These are phyloP conservation scores for Scartelaos histophorus DNA, from an alignment of 2,113 vertebrate genomes.

Conservation along the genomic window DNA sequence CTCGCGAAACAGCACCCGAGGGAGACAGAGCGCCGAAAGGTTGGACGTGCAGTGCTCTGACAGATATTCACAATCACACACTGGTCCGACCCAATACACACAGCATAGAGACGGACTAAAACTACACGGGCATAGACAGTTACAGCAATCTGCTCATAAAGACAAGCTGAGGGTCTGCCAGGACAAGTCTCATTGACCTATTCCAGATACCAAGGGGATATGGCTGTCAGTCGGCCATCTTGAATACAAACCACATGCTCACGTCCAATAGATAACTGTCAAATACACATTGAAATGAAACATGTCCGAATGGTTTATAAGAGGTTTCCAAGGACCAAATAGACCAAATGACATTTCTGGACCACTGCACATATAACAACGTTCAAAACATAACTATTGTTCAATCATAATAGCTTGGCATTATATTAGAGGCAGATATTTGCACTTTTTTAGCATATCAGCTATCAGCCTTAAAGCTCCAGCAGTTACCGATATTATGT, in stretches of 20 bases:
- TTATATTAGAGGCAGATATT: no score
- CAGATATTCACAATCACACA: slow-evolving; percentile 9
- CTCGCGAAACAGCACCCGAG: slow-evolving; percentile 40
- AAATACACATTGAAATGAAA: slow-evolving; percentile 9
- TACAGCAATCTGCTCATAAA: neutral
- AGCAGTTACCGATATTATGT: no score
- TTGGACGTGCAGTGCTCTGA: slow-evolving; percentile 20
- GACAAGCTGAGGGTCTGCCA: slow-evolving; percentile 11
- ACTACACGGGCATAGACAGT: neutral
- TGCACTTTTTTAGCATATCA: no score
- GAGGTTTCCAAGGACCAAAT: neutral
- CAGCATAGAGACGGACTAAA: neutral
- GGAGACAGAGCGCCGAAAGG: slow-evolving; percentile 39
- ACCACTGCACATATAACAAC: neutral
- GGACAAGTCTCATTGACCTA: slow-evolving; percentile 46
- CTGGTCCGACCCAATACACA: neutral
- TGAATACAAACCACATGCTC: slow-evolving; percentile 19
- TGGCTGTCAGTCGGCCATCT: slow-evolving; percentile 32
- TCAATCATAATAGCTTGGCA: neutral
- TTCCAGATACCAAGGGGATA: slow-evolving; percentile 37
- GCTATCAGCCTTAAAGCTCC: no score
- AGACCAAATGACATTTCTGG: neutral
- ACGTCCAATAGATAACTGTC: slow-evolving; percentile 3
- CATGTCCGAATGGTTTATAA: neutral
- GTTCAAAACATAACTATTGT: neutral